Evolutionary conservation across 2,113 vertebrate species (phyloP).

Genomic region (Crotalus horridus): DNA sequence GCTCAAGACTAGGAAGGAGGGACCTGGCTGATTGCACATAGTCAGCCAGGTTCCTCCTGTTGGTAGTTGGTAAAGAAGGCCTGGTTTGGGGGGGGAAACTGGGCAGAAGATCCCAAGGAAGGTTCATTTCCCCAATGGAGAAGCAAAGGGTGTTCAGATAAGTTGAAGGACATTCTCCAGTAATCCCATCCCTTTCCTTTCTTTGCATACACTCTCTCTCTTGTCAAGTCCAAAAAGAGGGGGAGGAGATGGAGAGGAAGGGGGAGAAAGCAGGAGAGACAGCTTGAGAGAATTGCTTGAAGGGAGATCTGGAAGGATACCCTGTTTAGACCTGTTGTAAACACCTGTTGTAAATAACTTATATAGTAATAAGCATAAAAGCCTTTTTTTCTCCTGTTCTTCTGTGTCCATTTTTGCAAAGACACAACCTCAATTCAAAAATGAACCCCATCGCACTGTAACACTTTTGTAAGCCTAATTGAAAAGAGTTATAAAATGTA

Average conservation of each 20-base stretch:
- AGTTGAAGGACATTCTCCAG: background rate
- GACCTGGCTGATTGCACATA: background rate
- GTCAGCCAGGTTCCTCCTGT: background rate
- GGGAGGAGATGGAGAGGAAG: background rate
- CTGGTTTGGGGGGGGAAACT: background rate
- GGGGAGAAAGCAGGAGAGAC: background rate
- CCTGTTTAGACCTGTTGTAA: background rate
- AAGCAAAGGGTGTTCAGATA: background rate
- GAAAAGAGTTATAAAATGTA: background rate
- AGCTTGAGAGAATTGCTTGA: background rate
- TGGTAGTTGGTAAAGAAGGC: background rate
- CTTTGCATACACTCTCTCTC: background rate
- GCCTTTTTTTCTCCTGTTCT: background rate
- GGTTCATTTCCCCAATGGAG: background rate
- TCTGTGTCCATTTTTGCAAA: background rate
- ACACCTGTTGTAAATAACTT: background rate
- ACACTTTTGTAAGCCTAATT: background rate
- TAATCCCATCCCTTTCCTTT: background rate
- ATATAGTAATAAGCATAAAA: background rate
- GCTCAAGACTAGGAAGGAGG: background rate
- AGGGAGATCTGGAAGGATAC: background rate
- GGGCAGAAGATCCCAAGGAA: no score
- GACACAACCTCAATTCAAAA: background rate
- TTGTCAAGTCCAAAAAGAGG: background rate
- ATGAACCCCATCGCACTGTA: background rate